These are phyloP conservation scores for Chelon labrosus DNA, from an alignment of 2,797 vertebrate species.

Conservation along the genomic window DNA sequence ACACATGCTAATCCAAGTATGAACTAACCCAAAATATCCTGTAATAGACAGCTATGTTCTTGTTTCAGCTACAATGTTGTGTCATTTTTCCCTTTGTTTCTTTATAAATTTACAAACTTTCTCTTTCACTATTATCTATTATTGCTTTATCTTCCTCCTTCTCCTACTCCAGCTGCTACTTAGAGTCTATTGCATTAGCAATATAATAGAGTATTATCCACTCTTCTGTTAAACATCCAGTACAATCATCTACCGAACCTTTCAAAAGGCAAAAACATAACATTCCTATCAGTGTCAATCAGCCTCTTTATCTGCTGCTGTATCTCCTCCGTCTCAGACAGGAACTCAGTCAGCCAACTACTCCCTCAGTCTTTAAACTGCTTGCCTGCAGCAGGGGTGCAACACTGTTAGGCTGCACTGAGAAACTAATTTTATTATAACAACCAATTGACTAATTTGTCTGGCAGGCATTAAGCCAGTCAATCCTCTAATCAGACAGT, in stretches of 20 bases:
- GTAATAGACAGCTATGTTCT: not conserved
- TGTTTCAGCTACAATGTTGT: not conserved
- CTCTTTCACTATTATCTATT: too few species aligned
- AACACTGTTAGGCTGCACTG: not conserved
- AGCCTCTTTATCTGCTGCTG: constrained; percentile 26
- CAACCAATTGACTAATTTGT: constrained; percentile 4
- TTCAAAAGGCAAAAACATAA: constrained; percentile 13
- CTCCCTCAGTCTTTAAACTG: constrained; percentile 16
- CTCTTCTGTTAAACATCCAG: not conserved
- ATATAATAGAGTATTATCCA: not conserved
- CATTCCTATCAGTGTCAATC: constrained; percentile 29
- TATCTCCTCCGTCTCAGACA: constrained; percentile 22
- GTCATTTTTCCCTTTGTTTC: not conserved
- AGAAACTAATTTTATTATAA: not conserved
- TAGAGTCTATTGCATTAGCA: not conserved
- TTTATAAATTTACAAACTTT: not conserved
- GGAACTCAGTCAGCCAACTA: constrained; percentile 7
- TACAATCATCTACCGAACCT: not conserved
- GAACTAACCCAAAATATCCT: not conserved
- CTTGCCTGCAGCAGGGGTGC: not conserved
- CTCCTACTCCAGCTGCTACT: not conserved
- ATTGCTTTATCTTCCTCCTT: not conserved
- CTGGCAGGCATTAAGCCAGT: not conserved
- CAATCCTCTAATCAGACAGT: not conserved
- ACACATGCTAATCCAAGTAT: not conserved